Evolutionary conservation across 1,140 invertebrate species (phyloP), one percentile per base, ranked within the genome.

Genomic region (Medauroidea extradentata): DNA sequence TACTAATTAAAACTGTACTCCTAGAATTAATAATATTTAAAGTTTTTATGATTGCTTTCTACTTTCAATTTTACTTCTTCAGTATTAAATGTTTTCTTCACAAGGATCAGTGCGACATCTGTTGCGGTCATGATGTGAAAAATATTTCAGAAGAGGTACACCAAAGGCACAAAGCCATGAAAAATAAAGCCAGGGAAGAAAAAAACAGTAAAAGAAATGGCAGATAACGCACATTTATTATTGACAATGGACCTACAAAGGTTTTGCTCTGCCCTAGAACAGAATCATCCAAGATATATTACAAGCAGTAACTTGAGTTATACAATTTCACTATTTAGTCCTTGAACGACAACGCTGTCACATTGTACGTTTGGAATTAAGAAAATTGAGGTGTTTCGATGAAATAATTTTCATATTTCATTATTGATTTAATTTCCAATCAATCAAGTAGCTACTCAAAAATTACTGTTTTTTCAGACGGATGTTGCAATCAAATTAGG

Each of bases 401-500:
- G 29, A 34, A 34, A 7, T 4, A 34, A 34, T 34, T 34, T 34
- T 7, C 29, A 34, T 34, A 4, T 34, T 34, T 4, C 29, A 34
- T 34, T 11, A 4, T 34, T 34, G 29, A 34, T 34, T 34, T 34
- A 7, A 4, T 34, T 7, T 34, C 29, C 4, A 34, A 34, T 11
- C 29, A 7, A 34, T 11, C 29, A 7, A 34, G 29, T 34, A 34
- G 29, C 42, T 53, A 53, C 39, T 29, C 48, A 44, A 58, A 25
- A 41, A 68, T 71, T 38, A 51, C 69, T 48, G 57, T 71, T 39
- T 71, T 57, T 56, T 67, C 67, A 21, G 69, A 73, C 60, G 71
- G 69, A 9, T 72, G 69, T 51, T 64, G 60, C 3, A 63, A 66
- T 23, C 71, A 75, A 63, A 75, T 73, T 48, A 52, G 72, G 11